Evolutionary conservation across 1,140 invertebrate genomes (phyloP), one percentile per base, ranked within the genome.

Genomic region (Drosophila subobscura): DNA sequence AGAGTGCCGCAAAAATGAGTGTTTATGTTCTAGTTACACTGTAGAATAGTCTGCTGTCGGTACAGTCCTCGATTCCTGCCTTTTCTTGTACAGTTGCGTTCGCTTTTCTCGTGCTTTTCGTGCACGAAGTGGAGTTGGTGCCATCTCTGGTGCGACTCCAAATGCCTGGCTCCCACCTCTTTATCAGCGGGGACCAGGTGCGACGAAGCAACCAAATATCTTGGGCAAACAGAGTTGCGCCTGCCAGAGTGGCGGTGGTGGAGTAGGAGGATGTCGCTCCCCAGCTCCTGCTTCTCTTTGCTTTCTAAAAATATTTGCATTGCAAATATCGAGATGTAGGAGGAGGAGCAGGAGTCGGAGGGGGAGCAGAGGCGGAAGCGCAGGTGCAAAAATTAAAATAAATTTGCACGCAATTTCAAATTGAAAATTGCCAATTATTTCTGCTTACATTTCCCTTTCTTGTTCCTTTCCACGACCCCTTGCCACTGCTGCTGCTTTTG

Each of bases 341-440:
- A 12, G 33, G 33, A 37, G 29, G 29, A 7, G 53, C 54, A 53
- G 44, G 65, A 72, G 68, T 60, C 60, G 63, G 20, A 56, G 61
- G 54, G 14, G 46, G 10, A 23, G 14, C 8, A 63, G 12, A 20
- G 14, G 27, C 27, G 37, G 22, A 37, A 37, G 33, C 68, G 70
- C 71, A 73, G 70, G 70, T 73, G 71, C 71, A 72, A 66, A 75
- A 86, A 88, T 88, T 79, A 63, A 79, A 89, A 88, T 88, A 88
- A 89, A 88, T 88, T 88, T 88, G 84, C 84, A 84, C 84, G 84
- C 77, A 88, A 89, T 86, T 86, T 58, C 44, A 70, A 81, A 78
- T 72, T 77, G 74, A 72, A 80, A 85, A 80, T 86, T 85, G 80
- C 63, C 80, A 85, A 86, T 85, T 85, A 85, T 77, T 84, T 79